Evolutionary conservation across 2,797 vertebrate genomes (phyloP), one percentile per base, ranked within the genome.

Genomic region (Mus caroli): DNA sequence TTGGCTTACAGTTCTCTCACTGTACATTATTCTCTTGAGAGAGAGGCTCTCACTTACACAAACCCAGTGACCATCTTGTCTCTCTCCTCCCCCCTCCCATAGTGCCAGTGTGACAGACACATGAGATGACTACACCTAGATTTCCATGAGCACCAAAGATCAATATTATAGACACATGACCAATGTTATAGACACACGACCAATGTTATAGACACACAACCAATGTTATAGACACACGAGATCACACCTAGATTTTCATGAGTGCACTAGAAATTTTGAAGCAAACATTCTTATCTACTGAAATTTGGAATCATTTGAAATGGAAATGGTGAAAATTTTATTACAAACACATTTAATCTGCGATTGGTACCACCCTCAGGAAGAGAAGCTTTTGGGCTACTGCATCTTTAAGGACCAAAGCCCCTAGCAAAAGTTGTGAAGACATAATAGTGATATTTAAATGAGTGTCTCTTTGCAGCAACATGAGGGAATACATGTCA

Each of bases 371-470:
- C 73, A 89, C 43, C 14, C 62, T 91, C 28, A 54, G 85, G 75
- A 95, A 94, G 24, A 56, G 54, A 89, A 43, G 24, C 75, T 54
- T 94, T 54, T 37, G 67, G 50, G 15, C 62, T 60, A 58, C 50
- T 50, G 14, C 11, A 6, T 67, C 75, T 62, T 79, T 88, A 64
- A 93, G 69, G 43, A 90, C 86, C n/a, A 88, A 60, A 88, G 37
- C 15, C 46, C 78, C 87, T 31, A 95, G 90, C 75, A 91, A 91
- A 96, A 83, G 60, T 79, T 64, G 73, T 83, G 88, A 93, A 34
- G 54, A 54, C 43, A 24, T 56, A 92, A 31, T 75, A 43, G 73
- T 88, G 88, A 94, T 69, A 82, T 82, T 69, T 82, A 83, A 89
- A 90, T 83, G 75, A 76, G 83, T 22, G 10, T 37, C 86, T 88